Evolutionary conservation across 2,797 vertebrate species (phyloP), one percentile per base, ranked within the genome.

Genomic region (Siniperca undulata): DNA sequence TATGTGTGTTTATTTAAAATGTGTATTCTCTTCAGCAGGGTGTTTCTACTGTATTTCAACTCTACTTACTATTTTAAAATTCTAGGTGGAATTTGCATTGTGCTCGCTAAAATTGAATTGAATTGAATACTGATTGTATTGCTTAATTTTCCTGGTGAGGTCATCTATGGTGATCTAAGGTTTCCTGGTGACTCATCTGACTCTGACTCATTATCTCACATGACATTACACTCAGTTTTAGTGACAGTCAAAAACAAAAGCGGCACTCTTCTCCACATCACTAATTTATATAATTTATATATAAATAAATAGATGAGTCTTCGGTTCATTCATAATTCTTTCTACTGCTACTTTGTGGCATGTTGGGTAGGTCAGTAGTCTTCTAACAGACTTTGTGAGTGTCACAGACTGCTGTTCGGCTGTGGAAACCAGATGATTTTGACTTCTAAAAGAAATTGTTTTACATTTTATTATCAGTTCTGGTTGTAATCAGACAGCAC

Each of bases 151-250:
- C 62, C 86, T 70, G 52, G 40, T 85, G 69, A 83, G 46, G 60
- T 90, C 78, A 78, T 61, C 6, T 34, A 10, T 8, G 10, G 12
- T 68, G 75, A 42, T 50, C 34, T 50, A 40, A 64, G 72, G 58
- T 73, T 86, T 80, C 64, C 69, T 68, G 22, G 16, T 91, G 90
- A 92, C 61, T 92, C 91, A 90, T 74, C 56, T 0, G 22, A 46
- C 19, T 64, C 70, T 91, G 88, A 90, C 72, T 91, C 85, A 90
- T 59, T 5, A 62, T 59, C 27, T 89, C 85, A 78, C 80, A 64
- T 84, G 78, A 80, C 74, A 22, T 67, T 38, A 27, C 40, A 34
- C 14, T 70, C 5, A 10, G 69, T 79, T 71, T 86, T 52, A n/a
- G 48, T 66, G 65, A 65, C 12, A 68, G 72, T 38, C n/a, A 53